Conservation (phyloP, 2,113 vertebrate species). For the Emydura subglobosa region DNA sequence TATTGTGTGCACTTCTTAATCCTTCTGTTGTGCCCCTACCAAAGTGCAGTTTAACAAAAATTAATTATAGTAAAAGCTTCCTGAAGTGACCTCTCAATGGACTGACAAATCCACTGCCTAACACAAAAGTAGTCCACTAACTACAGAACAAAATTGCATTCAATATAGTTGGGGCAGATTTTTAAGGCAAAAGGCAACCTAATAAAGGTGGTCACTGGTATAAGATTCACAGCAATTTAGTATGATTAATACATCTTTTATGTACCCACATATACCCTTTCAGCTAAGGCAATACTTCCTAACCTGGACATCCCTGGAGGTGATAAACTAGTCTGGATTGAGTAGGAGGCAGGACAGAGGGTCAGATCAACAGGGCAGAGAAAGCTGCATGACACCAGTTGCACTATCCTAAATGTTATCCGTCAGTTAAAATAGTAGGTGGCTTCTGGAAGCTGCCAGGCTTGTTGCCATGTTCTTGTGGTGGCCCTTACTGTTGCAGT, state of each 20-base stretch:
- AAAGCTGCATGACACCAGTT: neutral
- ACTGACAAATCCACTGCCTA: neutral
- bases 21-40: neutral
- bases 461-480: neutral
- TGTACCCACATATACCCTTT: neutral
- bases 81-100: rapidly evolving
- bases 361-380: rapidly evolving
- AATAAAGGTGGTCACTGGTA: neutral
- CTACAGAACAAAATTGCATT: neutral
- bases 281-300: neutral
- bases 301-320: neutral
- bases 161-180: neutral
- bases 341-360: neutral
- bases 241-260: rapidly evolving
- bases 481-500: neutral
- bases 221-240: rapidly evolving
- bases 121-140: neutral
- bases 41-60: neutral
- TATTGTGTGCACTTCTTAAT: neutral
- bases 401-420: rapidly evolving
- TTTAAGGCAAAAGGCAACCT: neutral
- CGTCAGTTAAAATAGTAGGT: neutral
- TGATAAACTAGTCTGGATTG: rapidly evolving
- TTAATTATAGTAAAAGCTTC: rapidly evolving
- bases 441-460: neutral